Base-by-base conservation (phyloP, 2,888 invertebrate species). In the Ferdinandea cuprea region DNA sequence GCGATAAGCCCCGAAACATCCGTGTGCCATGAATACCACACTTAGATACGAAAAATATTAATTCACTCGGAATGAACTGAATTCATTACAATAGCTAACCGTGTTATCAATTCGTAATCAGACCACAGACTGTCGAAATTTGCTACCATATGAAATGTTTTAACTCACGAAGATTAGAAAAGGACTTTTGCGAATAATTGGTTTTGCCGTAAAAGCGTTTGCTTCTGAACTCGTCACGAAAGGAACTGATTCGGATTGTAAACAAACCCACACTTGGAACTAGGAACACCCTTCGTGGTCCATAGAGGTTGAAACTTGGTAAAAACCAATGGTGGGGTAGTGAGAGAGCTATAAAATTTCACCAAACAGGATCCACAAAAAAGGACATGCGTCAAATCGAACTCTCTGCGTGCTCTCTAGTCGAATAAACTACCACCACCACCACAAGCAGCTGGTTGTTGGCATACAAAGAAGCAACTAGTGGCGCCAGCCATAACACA, bases 101-200 rank as follows among this genome's bases (percentile, higher is more conserved):
- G 74, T 84, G 84, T 52, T 79, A 79, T 74, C 84, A 74, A 73
- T 69, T 65, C 65, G 68, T 74, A 79, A 79, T 74, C 79, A 74
- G 63, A 79, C 68, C 65, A 78, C 56, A 42, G 79, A 79, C 79
- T 84, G 79, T n/a, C 40, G 25, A 65, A 32, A 37, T 32, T 19
- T 44, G 30, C 59, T 19, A 44, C 46, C 61, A 72, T 71, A 54
- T 15, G 6, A 28, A 72, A 66, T 61, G 48, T 71, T 44, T 37
- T 65, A 46, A 44, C 61, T 42, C 48, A 61, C 65, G 63, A 37
- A 30, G 58, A 78, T 50, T 50, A 21, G 28, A 21, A 48, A 11
- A 19, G 17, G 3, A 17, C 1, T 35, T 32, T 46, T 13, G 8
- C 25, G 8, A 46, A 48, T 40, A 56, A 19, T 21, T 15, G 2